Evolutionary conservation across 2,113 vertebrate species (phyloP).

Genomic region (Pygoscelis antarcticus): DNA sequence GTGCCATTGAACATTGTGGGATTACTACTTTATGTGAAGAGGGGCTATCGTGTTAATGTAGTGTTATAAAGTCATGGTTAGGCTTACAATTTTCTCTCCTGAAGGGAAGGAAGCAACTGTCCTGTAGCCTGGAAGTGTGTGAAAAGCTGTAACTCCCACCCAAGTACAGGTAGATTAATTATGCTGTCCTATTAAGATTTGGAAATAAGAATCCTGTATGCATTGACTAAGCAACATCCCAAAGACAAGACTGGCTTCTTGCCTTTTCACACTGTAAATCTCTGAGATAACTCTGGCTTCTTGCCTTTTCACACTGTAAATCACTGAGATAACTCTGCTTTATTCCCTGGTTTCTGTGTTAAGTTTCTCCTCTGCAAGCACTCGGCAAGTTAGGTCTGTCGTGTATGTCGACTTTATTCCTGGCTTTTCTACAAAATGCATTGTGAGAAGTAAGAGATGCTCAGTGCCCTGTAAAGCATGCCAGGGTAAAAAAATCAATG

Average conservation of each 20-base stretch:
- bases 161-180: background rate
- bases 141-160: background rate
- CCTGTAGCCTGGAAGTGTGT: background rate
- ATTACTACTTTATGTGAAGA: background rate
- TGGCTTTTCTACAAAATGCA: background rate
- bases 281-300: background rate
- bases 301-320: background rate
- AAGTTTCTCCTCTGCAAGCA: background rate
- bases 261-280: background rate
- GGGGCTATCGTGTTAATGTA: background rate
- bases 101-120: background rate
- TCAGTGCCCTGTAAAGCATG: background rate
- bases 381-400: background rate
- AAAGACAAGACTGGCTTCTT: background rate
- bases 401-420: accelerated
- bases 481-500: background rate
- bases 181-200: background rate
- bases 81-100: background rate
- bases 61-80: background rate
- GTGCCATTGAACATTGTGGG: accelerated
- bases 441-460: background rate
- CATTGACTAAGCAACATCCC: background rate
- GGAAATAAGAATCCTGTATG: background rate
- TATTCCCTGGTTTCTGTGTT: background rate
- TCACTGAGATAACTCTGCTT: background rate